Evolutionary conservation across 2,888 invertebrate genomes (phyloP).

Genomic region (Dinocampus coccinellae): DNA sequence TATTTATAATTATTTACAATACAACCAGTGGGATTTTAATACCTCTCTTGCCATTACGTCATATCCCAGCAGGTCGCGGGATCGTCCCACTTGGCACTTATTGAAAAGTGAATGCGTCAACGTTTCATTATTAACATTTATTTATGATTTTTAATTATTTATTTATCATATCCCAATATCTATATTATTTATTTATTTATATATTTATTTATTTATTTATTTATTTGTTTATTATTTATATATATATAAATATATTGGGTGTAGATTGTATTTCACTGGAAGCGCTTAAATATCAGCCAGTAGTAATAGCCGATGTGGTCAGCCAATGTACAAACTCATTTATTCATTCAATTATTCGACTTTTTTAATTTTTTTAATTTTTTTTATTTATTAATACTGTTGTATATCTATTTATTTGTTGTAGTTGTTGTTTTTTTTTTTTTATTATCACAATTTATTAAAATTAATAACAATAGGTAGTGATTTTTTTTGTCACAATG

Average conservation of each 20-base stretch:
- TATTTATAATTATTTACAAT: neutral
- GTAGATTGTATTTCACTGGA: neutral
- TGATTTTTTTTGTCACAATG: no score
- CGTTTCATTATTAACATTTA: constrained; percentile 54
- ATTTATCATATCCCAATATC: no score
- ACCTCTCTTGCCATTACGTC: constrained; percentile 73
- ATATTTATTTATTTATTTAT: neutral
- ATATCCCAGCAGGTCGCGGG: constrained; percentile 69
- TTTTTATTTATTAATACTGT: no score
- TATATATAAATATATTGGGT: neutral
- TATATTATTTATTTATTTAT: neutral
- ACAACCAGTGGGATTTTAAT: constrained; percentile 42
- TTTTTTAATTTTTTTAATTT: no score
- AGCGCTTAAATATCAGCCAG: neutral
- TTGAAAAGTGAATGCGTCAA: constrained; percentile 37
- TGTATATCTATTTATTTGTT: no score
- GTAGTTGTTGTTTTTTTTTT: no score
- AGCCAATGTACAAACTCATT: neutral
- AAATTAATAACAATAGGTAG: no score
- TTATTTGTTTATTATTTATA: neutral
- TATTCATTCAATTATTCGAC: neutral
- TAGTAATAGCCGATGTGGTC: constrained; percentile 10
- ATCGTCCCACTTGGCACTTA: constrained; percentile 65
- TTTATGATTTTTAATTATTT: neutral
- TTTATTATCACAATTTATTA: neutral